A percentile compares a stretch with the other conserved stretches of the same genome.
Evolutionary conservation across 1,140 invertebrate genomes (phyloP).

Genomic region (Aphis craccivora): DNA sequence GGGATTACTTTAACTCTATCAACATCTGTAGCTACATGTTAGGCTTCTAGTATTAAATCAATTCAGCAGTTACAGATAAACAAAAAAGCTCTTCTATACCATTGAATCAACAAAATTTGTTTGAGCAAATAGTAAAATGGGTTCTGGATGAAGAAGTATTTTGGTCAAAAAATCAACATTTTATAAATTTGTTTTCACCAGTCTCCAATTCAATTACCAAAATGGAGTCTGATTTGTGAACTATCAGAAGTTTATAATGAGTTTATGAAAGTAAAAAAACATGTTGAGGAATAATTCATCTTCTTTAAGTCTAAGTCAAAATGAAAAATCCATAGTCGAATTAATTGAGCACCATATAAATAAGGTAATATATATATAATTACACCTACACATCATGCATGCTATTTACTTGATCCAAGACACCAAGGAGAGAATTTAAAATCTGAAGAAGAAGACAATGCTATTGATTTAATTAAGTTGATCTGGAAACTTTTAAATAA

Average conservation of each 20-base stretch:
- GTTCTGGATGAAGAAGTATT: neutral
- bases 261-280: neutral
- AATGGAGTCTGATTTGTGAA: neutral
- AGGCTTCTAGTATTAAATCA: neutral
- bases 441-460: conserved; percentile 1
- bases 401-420: conserved; percentile 1
- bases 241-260: neutral
- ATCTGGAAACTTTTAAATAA: conserved; percentile 9
- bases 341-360: neutral
- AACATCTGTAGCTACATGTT: neutral
- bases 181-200: neutral
- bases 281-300: neutral
- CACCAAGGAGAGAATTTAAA: neutral
- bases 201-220: neutral
- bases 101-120: neutral
- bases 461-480: conserved; percentile 9
- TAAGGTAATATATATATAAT: too few species aligned
- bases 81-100: neutral
- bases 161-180: neutral
- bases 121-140: conserved; percentile 1
- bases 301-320: neutral
- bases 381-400: neutral
- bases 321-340: neutral
- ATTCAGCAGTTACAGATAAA: conserved; percentile 7
- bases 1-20: neutral